Conservation (phyloP, 2,888 invertebrate species). For the Archips xylosteana region DNA sequence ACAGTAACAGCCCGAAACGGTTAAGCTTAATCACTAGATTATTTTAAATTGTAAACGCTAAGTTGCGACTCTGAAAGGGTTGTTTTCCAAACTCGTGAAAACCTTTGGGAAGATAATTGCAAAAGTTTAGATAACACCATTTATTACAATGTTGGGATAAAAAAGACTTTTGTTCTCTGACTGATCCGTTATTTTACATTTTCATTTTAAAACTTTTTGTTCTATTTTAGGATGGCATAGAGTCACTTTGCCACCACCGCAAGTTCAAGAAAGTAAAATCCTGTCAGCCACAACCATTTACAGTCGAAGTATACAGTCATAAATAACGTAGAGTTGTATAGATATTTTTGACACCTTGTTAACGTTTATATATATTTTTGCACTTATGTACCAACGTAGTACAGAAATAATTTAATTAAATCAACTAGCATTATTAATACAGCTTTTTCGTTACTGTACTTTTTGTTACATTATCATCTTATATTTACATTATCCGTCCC, state of each 20-base stretch:
- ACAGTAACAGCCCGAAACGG: conserved; percentile 20
- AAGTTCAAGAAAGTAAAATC: neutral
- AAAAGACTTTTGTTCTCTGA: conserved; percentile 32
- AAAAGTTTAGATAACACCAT: conserved; percentile 39
- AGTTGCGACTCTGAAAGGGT: conserved; percentile 36
- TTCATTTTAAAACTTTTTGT: conserved; percentile 23
- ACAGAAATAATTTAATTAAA: no score
- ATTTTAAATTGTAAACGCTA: conserved; percentile 40
- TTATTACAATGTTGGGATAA: conserved; percentile 33
- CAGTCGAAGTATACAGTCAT: no score
- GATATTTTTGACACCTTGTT: no score
- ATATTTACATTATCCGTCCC: no score
- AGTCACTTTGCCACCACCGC: neutral
- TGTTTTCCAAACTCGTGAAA: conserved; percentile 37
- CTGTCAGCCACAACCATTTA: neutral
- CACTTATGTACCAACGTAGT: no score
- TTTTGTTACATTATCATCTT: no score
- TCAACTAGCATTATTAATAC: no score
- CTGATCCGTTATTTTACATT: conserved; percentile 10
- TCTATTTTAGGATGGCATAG: neutral
- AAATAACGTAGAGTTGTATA: no score
- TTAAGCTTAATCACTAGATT: conserved; percentile 38
- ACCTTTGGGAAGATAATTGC: conserved; percentile 35
- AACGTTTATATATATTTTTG: no score
- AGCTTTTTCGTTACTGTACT: no score